Evolutionary conservation across 2,888 invertebrate genomes (phyloP).

Genomic region (Sinotaia quadrata): DNA sequence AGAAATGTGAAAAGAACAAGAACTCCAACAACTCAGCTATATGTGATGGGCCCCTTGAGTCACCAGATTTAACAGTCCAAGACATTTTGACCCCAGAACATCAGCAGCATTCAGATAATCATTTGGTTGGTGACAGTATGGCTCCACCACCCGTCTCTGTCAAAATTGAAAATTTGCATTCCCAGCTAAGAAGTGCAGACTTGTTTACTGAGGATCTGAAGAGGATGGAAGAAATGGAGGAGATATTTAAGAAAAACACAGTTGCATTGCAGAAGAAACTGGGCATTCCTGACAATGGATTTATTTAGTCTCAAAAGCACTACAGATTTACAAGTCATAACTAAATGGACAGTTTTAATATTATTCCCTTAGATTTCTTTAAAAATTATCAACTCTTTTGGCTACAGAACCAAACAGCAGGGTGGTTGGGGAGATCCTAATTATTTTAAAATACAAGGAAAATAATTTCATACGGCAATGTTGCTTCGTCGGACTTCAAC

Average conservation of each 20-base stretch:
- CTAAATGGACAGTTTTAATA: too few species aligned
- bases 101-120: conserved; percentile 10
- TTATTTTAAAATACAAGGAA: too few species aligned
- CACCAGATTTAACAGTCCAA: background rate
- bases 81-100: conserved; percentile 7
- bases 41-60: background rate
- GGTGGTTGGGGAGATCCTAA: too few species aligned
- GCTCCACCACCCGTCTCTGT: conserved; percentile 46
- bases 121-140: conserved; percentile 15
- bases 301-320: too few species aligned
- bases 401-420: too few species aligned
- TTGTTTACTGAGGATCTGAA: conserved; percentile 57
- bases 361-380: too few species aligned
- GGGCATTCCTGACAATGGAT: conserved; percentile 52
- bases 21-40: background rate
- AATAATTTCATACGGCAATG: too few species aligned
- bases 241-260: conserved; percentile 55
- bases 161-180: conserved; percentile 34
- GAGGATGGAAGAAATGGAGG: conserved; percentile 55
- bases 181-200: conserved; percentile 51
- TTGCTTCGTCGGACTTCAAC: too few species aligned
- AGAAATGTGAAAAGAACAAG: background rate
- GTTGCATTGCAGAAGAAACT: conserved; percentile 58
- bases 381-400: too few species aligned
- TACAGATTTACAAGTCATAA: too few species aligned